These are phyloP conservation scores for Lethenteron camtschaticum DNA, from an alignment of 2,113 vertebrate species.

Conservation along the genomic window DNA sequence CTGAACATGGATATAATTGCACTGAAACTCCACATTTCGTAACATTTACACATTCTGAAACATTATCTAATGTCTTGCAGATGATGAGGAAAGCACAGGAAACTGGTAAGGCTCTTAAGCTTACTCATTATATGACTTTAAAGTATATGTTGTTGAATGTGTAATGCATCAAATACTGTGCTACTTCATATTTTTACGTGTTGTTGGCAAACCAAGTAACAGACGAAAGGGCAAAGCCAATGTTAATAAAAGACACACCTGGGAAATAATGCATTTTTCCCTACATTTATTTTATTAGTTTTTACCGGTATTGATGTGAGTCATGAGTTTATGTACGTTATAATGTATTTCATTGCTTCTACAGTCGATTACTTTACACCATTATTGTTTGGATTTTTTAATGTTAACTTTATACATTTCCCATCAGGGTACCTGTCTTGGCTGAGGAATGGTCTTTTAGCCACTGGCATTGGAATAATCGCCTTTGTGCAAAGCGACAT, in stretches of 20 bases:
- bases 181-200: not conserved
- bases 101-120: conserved; percentile 16
- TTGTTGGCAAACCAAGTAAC: not conserved
- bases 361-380: no score
- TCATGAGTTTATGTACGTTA: no score
- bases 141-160: not conserved
- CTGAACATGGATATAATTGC: no score
- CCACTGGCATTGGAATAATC: conserved; percentile 53
- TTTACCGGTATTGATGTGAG: no score
- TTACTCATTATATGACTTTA: not conserved
- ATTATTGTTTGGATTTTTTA: no score
- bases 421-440: conserved; percentile 53
- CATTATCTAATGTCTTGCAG: conserved; percentile 13
- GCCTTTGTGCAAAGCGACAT: conserved; percentile 57
- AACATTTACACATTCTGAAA: no score
- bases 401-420: no score
- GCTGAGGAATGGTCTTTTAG: conserved; percentile 60
- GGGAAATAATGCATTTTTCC: not conserved
- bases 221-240: no score
- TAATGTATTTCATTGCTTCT: no score
- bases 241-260: no score
- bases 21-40: no score
- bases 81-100: conserved; percentile 42
- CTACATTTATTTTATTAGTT: not conserved
- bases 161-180: not conserved